Conservation (phyloP, 2,888 invertebrate species). For the Harpalus rubripes region DNA sequence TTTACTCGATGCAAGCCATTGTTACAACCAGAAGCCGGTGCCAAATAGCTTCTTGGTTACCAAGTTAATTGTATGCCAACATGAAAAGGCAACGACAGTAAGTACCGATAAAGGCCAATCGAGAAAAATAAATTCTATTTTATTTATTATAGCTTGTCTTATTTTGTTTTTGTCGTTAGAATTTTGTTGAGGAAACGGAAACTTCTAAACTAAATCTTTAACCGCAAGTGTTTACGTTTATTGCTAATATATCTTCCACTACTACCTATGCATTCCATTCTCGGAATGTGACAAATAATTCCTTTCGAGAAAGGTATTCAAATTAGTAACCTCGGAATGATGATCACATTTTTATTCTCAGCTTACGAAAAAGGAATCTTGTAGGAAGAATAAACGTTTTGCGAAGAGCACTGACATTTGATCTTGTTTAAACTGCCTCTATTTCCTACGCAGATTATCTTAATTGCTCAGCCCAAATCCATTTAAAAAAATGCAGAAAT, state of each 20-base stretch:
- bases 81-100: too few species aligned
- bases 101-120: too few species aligned
- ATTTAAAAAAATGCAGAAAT: not conserved
- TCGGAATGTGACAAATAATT: slow-evolving; percentile 18
- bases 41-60: too few species aligned
- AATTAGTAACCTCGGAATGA: slow-evolving; percentile 29
- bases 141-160: too few species aligned
- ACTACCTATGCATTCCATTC: slow-evolving; percentile 1
- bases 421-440: slow-evolving; percentile 7
- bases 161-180: too few species aligned
- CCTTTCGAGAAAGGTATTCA: not conserved
- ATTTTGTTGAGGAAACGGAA: too few species aligned
- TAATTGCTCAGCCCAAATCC: not conserved
- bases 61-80: too few species aligned
- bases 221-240: not conserved
- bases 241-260: not conserved
- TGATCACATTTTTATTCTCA: slow-evolving; percentile 27
- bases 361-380: not conserved
- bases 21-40: too few species aligned
- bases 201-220: too few species aligned
- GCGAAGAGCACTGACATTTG: slow-evolving; percentile 31
- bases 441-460: slow-evolving; percentile 9
- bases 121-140: too few species aligned
- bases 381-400: slow-evolving; percentile 14
- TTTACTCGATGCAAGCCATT: too few species aligned